Evolutionary conservation across 2,797 vertebrate genomes (phyloP), one percentile per base, ranked within the genome.

Genomic region (Protosalanx chinensis): DNA sequence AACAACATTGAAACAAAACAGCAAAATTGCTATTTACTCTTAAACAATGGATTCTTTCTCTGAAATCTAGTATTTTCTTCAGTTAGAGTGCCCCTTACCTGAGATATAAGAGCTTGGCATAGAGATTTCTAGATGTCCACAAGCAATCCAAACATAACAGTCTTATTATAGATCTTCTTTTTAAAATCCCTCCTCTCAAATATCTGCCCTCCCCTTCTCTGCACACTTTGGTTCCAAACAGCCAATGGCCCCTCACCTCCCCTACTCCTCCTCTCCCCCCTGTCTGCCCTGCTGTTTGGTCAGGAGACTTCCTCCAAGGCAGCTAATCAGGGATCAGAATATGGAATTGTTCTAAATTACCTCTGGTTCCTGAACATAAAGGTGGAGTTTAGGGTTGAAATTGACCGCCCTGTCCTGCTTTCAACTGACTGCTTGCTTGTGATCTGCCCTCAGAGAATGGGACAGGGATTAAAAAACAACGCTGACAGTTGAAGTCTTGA

Each of bases 321-420:
- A 72, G 79, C 71, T 77, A 79, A 81, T 81, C 73, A 59, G 73
- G 75, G 41, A 60, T 70, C 75, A 78, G 66, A 33, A 57, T 51
- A 46, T 16, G 27, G 46, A 68, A n/a, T 60, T 35, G 57, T 49
- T 60, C 33, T 61, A 30, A 60, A 60, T 70, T 16, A 29, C 57
- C 13, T 33, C 49, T 18, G 29, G 51, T 57, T 57, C 41, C 41
- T 41, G 37, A 7, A 7, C 6, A 41, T 41, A 41, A 41, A 10
- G 37, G 37, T 41, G 37, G 37, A 41, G 37, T 41, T 41, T 7
- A 3, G 37, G 37, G 12, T 10, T 41, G 37, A 41, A 12, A 41
- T 41, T 10, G 1, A 41, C 7, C 37, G 2, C 35, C 35, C 35
- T 2, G 35, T 37, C 35, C 35, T 37, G 6, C 6, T 37, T 37